These are phyloP conservation scores for Tanypteryx hageni DNA, from an alignment of 2,888 invertebrate species.

Conservation along the genomic window DNA sequence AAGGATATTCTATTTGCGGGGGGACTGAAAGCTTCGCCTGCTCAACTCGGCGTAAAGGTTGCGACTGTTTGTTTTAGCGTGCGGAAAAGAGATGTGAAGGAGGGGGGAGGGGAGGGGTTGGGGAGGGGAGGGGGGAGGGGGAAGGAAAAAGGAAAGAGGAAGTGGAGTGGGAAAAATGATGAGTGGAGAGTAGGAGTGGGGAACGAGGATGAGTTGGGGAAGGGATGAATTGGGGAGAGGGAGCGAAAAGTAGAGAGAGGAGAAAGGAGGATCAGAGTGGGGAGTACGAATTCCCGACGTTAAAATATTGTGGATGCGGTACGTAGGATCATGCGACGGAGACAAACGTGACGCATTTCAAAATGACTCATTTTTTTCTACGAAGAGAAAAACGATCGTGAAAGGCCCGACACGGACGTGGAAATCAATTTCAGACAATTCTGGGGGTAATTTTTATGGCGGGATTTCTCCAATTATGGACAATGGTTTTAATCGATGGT, in stretches of 20 bases:
- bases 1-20: constrained; percentile 57
- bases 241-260: neutral
- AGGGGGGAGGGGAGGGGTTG: too few relatives aligned
- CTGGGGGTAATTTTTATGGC: too few relatives aligned
- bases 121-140: neutral
- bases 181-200: neutral
- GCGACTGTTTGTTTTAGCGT: constrained; percentile 32
- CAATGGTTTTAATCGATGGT: too few relatives aligned
- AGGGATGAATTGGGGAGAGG: neutral
- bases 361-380: too few relatives aligned
- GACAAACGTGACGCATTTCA: too few relatives aligned
- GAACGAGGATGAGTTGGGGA: neutral
- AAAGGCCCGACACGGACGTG: too few relatives aligned
- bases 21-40: constrained; percentile 22
- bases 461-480: too few relatives aligned
- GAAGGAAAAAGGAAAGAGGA: neutral
- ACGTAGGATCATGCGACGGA: too few relatives aligned
- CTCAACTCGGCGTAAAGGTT: constrained; percentile 43
- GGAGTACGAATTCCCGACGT: neutral
- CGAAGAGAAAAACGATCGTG: too few relatives aligned
- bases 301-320: too few relatives aligned
- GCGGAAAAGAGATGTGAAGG: neutral
- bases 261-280: neutral
- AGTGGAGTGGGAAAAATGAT: neutral
- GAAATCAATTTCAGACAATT: too few relatives aligned